These are phyloP conservation scores for Ptychodera flava DNA, from an alignment of 35 echinoderm and acorn worm genomes.

Conservation along the genomic window DNA sequence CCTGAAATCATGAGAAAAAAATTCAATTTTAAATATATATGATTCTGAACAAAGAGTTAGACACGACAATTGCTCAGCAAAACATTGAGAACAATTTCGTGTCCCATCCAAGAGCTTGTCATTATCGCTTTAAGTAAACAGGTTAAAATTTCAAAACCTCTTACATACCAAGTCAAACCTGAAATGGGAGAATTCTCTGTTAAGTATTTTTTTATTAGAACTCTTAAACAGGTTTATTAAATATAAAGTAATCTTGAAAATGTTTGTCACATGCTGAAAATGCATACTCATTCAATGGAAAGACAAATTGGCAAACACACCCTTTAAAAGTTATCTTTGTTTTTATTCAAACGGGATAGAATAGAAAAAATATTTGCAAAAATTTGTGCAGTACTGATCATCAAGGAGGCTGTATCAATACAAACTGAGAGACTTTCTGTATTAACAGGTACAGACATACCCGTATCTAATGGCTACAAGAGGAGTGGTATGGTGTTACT, in stretches of 20 bases:
- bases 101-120: background rate
- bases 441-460: no score
- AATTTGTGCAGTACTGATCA: no score
- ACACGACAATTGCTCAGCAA: background rate
- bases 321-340: no score
- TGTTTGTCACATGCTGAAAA: background rate
- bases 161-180: background rate
- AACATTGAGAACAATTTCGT: background rate
- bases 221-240: background rate
- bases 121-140: background rate
- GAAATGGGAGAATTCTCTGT: background rate
- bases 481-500: no score
- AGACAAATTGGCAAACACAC: no score
- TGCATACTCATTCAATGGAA: no score
- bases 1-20: constrained; percentile 41
- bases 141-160: background rate
- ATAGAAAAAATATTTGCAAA: no score
- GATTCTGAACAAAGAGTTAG: background rate
- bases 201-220: background rate
- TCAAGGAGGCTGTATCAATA: no score
- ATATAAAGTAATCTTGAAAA: background rate
- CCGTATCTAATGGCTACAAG: no score
- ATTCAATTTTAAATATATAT: background rate
- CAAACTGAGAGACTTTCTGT: no score
- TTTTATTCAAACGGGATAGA: no score